These are phyloP conservation scores for Bembecia ichneumoniformis DNA, from an alignment of 2,888 invertebrate species.

Conservation along the genomic window DNA sequence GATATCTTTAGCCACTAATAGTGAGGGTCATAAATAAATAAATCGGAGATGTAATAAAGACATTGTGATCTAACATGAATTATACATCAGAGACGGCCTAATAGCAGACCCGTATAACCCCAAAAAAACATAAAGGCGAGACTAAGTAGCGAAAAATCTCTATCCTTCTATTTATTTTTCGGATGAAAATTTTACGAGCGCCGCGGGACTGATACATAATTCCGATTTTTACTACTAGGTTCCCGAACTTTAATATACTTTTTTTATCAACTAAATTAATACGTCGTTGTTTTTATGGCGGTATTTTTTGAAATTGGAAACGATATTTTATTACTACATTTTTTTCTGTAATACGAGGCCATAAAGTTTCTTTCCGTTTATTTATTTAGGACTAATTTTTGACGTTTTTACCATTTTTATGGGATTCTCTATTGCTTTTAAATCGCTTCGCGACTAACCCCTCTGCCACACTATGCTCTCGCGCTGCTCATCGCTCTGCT, in stretches of 20 bases:
- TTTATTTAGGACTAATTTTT: background rate
- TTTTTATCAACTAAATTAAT: slow-evolving; percentile 44
- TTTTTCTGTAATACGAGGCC: background rate
- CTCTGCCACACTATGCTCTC: too few relatives aligned
- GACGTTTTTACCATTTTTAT: background rate
- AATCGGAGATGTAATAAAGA: background rate
- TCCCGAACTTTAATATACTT: slow-evolving; percentile 20
- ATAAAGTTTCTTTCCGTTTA: slow-evolving; percentile 22
- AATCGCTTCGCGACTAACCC: too few relatives aligned
- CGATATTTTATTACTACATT: background rate
- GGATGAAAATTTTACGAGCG: slow-evolving; percentile 30
- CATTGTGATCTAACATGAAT: slow-evolving; percentile 4
- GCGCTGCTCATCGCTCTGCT: too few relatives aligned
- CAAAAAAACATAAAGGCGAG: slow-evolving; percentile 1
- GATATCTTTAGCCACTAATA: too few relatives aligned
- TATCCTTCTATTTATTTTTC: slow-evolving; percentile 24
- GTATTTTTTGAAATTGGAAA: slow-evolving; percentile 6
- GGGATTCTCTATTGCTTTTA: background rate
- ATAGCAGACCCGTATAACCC: slow-evolving; percentile 5
- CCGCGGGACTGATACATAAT: slow-evolving; percentile 24
- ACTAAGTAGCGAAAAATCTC: background rate
- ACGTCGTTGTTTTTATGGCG: slow-evolving; percentile 31
- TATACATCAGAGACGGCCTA: slow-evolving; percentile 9
- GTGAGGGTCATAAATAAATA: background rate
- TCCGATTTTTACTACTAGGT: slow-evolving; percentile 42